Percentiles rank a stretch among this genome's conserved stretches.
phyloP scores from a whole-genome alignment of 2,797 vertebrate species.

The Menidia menidia region DNA sequence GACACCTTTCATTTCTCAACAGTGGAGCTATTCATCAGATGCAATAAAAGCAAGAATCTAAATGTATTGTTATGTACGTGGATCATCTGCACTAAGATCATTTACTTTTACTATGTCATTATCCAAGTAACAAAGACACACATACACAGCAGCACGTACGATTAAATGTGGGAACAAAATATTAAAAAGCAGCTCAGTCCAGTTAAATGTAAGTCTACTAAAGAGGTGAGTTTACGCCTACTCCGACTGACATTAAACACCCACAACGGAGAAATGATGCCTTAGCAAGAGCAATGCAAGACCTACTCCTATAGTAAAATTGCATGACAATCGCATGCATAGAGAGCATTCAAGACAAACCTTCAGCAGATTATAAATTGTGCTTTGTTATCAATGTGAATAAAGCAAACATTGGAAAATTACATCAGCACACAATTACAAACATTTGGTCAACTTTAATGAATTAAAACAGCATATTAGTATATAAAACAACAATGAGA shows the following conservation, averaged over 20 bases:
- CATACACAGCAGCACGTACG: constrained; percentile 36
- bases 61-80: neutral
- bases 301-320: constrained; percentile 9
- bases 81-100: constrained; percentile 8
- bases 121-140: constrained; percentile 11
- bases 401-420: constrained; percentile 44
- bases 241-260: constrained; percentile 64
- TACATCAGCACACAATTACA: constrained; percentile 59
- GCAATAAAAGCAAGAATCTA: neutral
- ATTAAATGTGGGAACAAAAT: constrained; percentile 34
- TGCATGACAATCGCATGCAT: neutral
- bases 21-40: neutral
- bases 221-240: constrained; percentile 52
- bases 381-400: constrained; percentile 23
- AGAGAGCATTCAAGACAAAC: constrained; percentile 15
- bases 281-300: constrained; percentile 31
- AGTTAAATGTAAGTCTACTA: constrained; percentile 47
- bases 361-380: neutral
- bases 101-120: neutral
- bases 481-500: constrained; percentile 29
- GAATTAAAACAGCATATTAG: constrained; percentile 49
- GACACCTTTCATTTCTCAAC: neutral
- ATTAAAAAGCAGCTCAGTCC: constrained; percentile 28
- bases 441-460: constrained; percentile 72
- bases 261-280: constrained; percentile 47